These are phyloP conservation scores for Chouioia cunea DNA, from an alignment of 2,888 invertebrate species.

Conservation along the genomic window DNA sequence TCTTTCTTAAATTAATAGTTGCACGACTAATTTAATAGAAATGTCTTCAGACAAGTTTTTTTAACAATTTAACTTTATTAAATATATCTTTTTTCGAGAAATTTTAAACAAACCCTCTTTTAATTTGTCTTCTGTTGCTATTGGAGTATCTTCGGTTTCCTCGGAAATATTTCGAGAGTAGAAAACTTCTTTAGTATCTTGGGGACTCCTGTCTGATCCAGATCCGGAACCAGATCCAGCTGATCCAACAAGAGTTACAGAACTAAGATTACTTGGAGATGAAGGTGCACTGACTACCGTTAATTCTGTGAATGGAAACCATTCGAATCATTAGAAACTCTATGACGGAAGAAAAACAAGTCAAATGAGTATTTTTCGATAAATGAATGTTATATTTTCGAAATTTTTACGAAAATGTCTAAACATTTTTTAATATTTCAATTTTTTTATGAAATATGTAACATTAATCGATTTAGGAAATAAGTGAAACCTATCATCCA, in stretches of 20 bases:
- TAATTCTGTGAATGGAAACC: slow-evolving; percentile 60
- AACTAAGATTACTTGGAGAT: slow-evolving; percentile 82
- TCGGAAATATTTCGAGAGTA: slow-evolving; percentile 57
- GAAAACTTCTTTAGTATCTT: slow-evolving; percentile 51
- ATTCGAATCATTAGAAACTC: not conserved
- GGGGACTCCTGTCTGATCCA: slow-evolving; percentile 64
- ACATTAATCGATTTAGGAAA: no score
- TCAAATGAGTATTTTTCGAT: no score
- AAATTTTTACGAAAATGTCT: no score
- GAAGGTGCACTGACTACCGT: slow-evolving; percentile 74
- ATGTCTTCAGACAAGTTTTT: not conserved
- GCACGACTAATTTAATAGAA: no score
- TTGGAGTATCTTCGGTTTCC: slow-evolving; percentile 56
- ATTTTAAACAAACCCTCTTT: slow-evolving; percentile 51
- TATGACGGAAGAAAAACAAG: not conserved
- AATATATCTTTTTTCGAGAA: not conserved
- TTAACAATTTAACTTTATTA: not conserved
- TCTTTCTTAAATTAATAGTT: no score
- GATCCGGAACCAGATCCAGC: slow-evolving; percentile 69
- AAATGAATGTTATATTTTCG: no score
- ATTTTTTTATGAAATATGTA: no score
- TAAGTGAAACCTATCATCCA: no score
- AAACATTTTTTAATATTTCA: no score
- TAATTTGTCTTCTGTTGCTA: slow-evolving; percentile 50
- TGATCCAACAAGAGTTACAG: slow-evolving; percentile 78